Base-by-base conservation (phyloP, 2,888 invertebrate genomes). In the Rhimphoctona megacephalus region DNA sequence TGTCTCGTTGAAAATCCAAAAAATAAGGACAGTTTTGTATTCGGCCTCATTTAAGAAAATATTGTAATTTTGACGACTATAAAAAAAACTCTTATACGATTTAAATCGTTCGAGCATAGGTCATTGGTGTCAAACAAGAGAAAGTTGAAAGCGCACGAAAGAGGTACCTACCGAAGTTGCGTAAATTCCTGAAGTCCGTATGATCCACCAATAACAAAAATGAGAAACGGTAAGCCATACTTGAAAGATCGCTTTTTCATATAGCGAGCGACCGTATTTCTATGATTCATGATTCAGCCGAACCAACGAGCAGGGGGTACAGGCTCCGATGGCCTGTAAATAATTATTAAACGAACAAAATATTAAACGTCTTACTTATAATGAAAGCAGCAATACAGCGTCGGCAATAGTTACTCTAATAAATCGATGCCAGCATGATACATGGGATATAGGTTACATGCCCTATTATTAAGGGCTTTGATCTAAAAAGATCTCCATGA, bases 131-230 rank as follows among this genome's bases (percentile, higher is more conserved):
- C 11, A 17, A 36, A 33, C n/a, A 33, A n/a, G 22, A 14, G 43
- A 30, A 80, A 70, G 22, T 39, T 3, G 22, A 49, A 30, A 46
- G 22, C 49, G 2, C 39, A 9, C 33, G n/a, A 43, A 72, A 14
- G 1, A 72, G 30, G n/a, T 79, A 64, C 74, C 1, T 78, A 86
- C 86, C 86, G 67, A n/a, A 86, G n/a, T 0, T 74, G 14, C 11
- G 84, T 79, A 36, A 86, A 86, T 84, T 86, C 86, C 54, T 52
- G 17, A 6, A 86, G 86, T 19, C 84, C 86, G 19, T 57, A 79
- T 43, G 86, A 86, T 78, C 86, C 86, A 36, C 83, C 81, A 9
- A 86, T 25, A 17, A 86, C 81, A 72, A 86, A 81, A 22, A 78
- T 14, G 11, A 86, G 11, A 66, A 86, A 86, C 6, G 86, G 86